These are phyloP conservation scores for Galaxias olidus DNA, from an alignment of 2,797 vertebrate species.

Conservation along the genomic window DNA sequence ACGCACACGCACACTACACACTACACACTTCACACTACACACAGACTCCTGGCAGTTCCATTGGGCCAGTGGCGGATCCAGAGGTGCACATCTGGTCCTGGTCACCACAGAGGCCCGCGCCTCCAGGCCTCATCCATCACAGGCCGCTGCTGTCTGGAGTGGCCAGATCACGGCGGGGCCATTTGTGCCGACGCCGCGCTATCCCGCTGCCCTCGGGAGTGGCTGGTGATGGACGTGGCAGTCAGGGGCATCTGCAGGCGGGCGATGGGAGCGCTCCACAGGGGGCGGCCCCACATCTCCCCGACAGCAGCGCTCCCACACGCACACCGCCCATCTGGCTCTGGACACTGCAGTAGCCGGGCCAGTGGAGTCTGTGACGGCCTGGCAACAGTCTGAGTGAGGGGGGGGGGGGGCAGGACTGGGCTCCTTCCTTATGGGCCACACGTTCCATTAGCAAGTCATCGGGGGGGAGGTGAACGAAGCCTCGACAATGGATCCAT, in stretches of 20 bases:
- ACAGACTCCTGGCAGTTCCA: slow-evolving; percentile 18
- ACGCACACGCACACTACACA: slow-evolving; percentile 7
- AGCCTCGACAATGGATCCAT: too few relatives aligned
- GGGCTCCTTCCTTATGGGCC: slow-evolving; percentile 36
- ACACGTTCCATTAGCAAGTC: slow-evolving; percentile 38
- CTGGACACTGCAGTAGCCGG: slow-evolving; percentile 34
- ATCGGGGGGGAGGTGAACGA: too few relatives aligned
- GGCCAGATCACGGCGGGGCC: slow-evolving; percentile 41
- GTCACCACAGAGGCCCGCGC: slow-evolving; percentile 56
- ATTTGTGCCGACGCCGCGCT: slow-evolving; percentile 66
- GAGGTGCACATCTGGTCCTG: slow-evolving; percentile 49
- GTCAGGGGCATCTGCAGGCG: slow-evolving; percentile 55
- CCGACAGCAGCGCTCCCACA: slow-evolving; percentile 43
- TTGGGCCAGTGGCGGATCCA: slow-evolving; percentile 48
- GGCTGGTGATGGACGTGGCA: slow-evolving; percentile 54
- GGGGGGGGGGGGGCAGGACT: slow-evolving; percentile 32
- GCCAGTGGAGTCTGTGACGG: slow-evolving; percentile 48
- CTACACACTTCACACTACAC: slow-evolving; percentile 8
- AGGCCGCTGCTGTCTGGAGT: slow-evolving; percentile 51
- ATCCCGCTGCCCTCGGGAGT: slow-evolving; percentile 39
- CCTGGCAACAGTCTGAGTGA: slow-evolving; percentile 39
- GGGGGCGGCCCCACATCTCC: slow-evolving; percentile 31
- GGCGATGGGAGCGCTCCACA: slow-evolving; percentile 37
- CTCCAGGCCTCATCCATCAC: slow-evolving; percentile 69
- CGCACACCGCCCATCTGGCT: slow-evolving; percentile 51